These are phyloP conservation scores for Drosophila pseudotalamancana DNA, from an alignment of 2,888 invertebrate genomes.

Conservation along the genomic window DNA sequence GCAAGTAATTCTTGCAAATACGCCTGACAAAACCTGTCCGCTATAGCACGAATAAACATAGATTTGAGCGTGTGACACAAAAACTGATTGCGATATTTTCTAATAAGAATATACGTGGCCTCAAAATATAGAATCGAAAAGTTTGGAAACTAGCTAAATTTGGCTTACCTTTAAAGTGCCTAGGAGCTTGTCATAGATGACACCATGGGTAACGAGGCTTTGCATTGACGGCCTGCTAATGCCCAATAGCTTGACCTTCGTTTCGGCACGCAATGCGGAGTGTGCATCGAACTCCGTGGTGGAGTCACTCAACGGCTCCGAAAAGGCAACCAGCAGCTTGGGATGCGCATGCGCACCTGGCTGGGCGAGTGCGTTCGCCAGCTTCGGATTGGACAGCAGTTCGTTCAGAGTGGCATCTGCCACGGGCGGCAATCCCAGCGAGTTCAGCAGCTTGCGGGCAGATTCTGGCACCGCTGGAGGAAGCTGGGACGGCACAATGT, in stretches of 20 bases:
- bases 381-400: conserved; percentile 73
- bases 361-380: conserved; percentile 65
- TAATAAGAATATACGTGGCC: conserved; percentile 1
- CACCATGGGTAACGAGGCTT: conserved; percentile 86
- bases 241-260: conserved; percentile 85
- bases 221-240: conserved; percentile 86
- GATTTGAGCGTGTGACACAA: background rate
- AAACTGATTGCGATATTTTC: background rate
- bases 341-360: conserved; percentile 53
- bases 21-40: background rate
- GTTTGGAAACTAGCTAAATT: background rate
- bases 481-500: conserved; percentile 59
- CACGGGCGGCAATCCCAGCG: conserved; percentile 61
- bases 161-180: conserved; percentile 85
- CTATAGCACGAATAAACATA: background rate
- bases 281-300: conserved; percentile 62
- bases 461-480: conserved; percentile 4
- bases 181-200: conserved; percentile 87
- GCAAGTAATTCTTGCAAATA: too few species aligned
- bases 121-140: too few species aligned
- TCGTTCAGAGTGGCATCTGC: conserved; percentile 68
- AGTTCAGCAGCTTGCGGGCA: conserved; percentile 41
- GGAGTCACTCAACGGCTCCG: conserved; percentile 73
- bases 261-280: conserved; percentile 48
- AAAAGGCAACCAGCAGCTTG: conserved; percentile 79